A percentile compares a stretch with the other conserved stretches of the same genome.
Conservation (phyloP, 2,888 invertebrate species). For the Trichogramma evanescens region DNA sequence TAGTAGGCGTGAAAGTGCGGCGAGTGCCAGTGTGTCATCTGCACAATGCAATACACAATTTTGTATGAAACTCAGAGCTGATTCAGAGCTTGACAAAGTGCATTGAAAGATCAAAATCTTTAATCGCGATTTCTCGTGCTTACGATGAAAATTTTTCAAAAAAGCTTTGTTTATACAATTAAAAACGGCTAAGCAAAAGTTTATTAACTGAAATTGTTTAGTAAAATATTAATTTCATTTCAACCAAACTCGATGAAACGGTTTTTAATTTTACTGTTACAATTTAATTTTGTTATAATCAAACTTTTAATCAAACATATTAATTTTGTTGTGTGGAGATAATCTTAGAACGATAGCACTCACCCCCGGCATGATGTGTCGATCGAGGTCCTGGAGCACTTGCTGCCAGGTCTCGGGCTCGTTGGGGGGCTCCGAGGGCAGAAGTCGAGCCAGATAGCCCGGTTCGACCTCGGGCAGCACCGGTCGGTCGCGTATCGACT, state of each 20-base stretch:
- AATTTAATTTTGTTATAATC: too few species aligned
- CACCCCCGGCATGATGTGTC: slow-evolving; percentile 85
- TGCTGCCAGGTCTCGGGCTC: slow-evolving; percentile 76
- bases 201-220: neutral
- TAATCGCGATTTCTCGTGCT: too few species aligned
- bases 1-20: slow-evolving; percentile 91
- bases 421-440: slow-evolving; percentile 78
- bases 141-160: neutral
- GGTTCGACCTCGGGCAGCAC: slow-evolving; percentile 77
- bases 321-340: too few species aligned
- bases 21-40: slow-evolving; percentile 89
- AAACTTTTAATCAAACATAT: too few species aligned
- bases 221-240: neutral
- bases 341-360: slow-evolving; percentile 18
- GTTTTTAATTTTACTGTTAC: neutral
- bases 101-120: too few species aligned
- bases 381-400: slow-evolving; percentile 78
- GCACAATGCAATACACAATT: neutral
- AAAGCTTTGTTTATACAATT: neutral
- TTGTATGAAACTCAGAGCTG: too few species aligned
- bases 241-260: neutral
- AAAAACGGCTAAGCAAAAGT: neutral
- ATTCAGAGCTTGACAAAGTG: too few species aligned
- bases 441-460: slow-evolving; percentile 72
- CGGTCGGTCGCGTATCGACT: slow-evolving; percentile 73